A percentile compares a stretch with the other conserved stretches of the same genome.
These are phyloP conservation scores for Nannoperca australis DNA, from an alignment of 2,797 vertebrate species.

Conservation along the genomic window DNA sequence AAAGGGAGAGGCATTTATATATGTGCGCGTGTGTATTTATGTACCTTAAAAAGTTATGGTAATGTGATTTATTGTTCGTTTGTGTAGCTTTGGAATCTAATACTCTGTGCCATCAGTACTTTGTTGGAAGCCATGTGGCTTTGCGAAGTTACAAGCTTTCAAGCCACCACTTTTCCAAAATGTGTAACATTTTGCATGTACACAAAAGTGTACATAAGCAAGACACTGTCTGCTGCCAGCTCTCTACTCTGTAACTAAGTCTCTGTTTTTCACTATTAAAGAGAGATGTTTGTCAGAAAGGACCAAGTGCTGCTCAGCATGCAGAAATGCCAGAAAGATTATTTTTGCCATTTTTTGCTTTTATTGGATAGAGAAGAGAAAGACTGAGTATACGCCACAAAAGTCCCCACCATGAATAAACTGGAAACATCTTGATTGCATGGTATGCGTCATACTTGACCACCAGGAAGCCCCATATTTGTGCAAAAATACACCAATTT, in stretches of 20 bases:
- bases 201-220: conserved; percentile 9
- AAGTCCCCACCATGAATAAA: conserved; percentile 28
- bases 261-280: background rate
- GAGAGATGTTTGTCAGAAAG: background rate
- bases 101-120: background rate
- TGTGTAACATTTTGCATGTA: no score
- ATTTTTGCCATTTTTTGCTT: background rate
- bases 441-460: conserved; percentile 35
- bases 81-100: background rate
- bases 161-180: background rate
- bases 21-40: background rate
- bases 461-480: conserved; percentile 35
- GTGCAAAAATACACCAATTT: conserved; percentile 32
- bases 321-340: no score
- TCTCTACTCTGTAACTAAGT: background rate
- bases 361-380: background rate
- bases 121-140: conserved; percentile 1
- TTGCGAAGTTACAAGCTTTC: background rate
- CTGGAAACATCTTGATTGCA: conserved; percentile 39
- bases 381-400: background rate
- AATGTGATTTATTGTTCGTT: background rate
- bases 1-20: background rate
- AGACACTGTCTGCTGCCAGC: background rate
- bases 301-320: background rate
- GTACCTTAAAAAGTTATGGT: background rate